phyloP scores from a whole-genome alignment of 2,888 invertebrate genomes.

The Pterobdella sp. region DNA sequence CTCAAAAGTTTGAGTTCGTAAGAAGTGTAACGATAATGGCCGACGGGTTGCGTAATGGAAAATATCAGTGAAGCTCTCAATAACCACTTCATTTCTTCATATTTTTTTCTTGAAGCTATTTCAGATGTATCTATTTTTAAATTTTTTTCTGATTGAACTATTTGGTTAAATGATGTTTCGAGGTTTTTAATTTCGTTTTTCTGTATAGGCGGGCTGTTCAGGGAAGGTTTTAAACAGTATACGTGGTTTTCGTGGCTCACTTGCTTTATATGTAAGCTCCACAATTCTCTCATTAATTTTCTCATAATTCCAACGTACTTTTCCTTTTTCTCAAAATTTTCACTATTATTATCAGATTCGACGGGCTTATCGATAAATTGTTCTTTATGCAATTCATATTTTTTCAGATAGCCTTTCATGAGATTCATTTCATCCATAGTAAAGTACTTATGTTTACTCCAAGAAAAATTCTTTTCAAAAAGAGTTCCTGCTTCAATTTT shows the following conservation, averaged over 20 bases:
- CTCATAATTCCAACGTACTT: background rate
- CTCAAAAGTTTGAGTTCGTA: background rate
- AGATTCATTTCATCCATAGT: background rate
- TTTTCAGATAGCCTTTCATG: background rate
- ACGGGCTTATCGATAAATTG: too few relatives aligned
- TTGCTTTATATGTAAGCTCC: constrained; percentile 1
- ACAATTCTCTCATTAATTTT: background rate
- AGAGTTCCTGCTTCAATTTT: background rate
- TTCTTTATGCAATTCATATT: too few relatives aligned
- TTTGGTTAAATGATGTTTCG: too few relatives aligned
- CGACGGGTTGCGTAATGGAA: background rate
- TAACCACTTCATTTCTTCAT: background rate
- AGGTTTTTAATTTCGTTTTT: background rate
- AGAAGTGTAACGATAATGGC: background rate
- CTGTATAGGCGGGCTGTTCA: background rate
- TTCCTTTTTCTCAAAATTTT: too few relatives aligned
- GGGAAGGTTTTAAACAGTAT: background rate
- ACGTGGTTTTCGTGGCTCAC: background rate
- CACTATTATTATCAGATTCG: too few relatives aligned
- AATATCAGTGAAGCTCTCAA: background rate
- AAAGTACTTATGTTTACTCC: background rate
- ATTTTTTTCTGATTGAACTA: too few relatives aligned
- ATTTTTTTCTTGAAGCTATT: too few relatives aligned
- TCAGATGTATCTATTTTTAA: too few relatives aligned
- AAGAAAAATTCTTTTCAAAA: background rate